Conservation (phyloP, 2,797 vertebrate genomes). For the Poeciliopsis infans region DNA sequence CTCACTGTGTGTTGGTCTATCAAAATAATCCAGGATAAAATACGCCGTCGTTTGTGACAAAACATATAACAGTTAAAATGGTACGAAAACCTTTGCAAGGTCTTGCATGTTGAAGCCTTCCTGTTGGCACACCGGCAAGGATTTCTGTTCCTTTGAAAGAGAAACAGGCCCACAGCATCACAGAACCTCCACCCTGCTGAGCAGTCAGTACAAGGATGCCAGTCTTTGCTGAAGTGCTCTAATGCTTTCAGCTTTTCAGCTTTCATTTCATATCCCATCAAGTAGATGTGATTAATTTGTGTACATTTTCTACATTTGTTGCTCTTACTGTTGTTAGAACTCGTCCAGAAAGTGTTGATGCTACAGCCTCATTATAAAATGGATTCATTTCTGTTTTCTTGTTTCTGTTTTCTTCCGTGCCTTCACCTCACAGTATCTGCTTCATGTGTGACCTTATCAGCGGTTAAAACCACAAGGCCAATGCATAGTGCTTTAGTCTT, state of each 20-base stretch:
- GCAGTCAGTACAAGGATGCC: neutral
- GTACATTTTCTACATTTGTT: neutral
- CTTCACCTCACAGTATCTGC: conserved; percentile 12
- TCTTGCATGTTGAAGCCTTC: neutral
- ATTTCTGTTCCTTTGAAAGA: neutral
- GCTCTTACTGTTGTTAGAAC: neutral
- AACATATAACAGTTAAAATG: neutral
- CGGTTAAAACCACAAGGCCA: conserved; percentile 5
- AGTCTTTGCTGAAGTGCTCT: neutral
- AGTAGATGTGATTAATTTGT: neutral
- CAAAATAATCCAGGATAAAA: neutral
- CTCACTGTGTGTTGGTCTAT: neutral
- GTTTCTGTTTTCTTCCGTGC: conserved; percentile 1
- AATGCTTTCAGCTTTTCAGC: neutral
- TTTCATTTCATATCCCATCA: neutral
- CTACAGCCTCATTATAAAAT: neutral
- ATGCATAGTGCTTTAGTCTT: neutral
- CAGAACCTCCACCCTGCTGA: neutral
- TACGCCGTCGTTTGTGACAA: neutral
- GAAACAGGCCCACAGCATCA: neutral
- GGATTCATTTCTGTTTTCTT: neutral
- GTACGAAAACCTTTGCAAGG: neutral
- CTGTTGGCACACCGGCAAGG: neutral
- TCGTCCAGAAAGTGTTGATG: neutral
- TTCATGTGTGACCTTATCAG: conserved; percentile 3